A percentile compares a stretch with the other conserved stretches of the same genome.
These are phyloP conservation scores for Metaphire vulgaris DNA, from an alignment of 1,140 invertebrate genomes.

Conservation along the genomic window DNA sequence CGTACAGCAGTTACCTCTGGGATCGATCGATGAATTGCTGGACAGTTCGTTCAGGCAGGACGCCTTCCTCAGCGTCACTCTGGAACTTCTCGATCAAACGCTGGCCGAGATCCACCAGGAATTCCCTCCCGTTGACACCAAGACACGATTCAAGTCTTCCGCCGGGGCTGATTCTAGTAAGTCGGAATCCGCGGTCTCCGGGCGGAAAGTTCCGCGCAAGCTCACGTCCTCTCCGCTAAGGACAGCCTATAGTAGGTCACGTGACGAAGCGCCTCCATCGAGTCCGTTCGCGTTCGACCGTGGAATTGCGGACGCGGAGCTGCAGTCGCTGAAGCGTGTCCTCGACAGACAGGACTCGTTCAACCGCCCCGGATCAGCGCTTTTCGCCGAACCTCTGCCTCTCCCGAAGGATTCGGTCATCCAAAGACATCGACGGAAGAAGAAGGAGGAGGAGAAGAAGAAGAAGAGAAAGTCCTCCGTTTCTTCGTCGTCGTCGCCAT, in stretches of 20 bases:
- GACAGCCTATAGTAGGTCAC: background rate
- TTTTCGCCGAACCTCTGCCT: background rate
- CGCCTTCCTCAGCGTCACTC: background rate
- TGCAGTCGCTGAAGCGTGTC: background rate
- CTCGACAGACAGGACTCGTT: background rate
- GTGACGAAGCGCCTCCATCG: background rate
- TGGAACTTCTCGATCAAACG: background rate
- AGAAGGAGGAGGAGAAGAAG: background rate
- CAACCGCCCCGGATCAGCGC: background rate
- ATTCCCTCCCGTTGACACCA: background rate
- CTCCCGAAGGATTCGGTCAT: background rate
- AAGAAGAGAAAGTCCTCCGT: background rate
- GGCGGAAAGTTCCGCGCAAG: background rate
- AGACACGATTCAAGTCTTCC: background rate
- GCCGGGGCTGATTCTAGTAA: too few species aligned
- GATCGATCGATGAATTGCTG: background rate
- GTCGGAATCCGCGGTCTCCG: background rate
- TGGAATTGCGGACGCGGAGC: background rate
- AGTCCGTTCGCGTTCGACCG: background rate
- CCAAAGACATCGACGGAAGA: background rate
- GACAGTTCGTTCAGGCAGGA: background rate
- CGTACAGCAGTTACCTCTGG: too few species aligned
- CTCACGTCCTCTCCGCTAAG: background rate
- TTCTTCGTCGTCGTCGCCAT: background rate
- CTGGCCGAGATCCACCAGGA: background rate